These are phyloP conservation scores for Drosophila parthenogenetica DNA, from an alignment of 2,888 invertebrate genomes.

Conservation along the genomic window DNA sequence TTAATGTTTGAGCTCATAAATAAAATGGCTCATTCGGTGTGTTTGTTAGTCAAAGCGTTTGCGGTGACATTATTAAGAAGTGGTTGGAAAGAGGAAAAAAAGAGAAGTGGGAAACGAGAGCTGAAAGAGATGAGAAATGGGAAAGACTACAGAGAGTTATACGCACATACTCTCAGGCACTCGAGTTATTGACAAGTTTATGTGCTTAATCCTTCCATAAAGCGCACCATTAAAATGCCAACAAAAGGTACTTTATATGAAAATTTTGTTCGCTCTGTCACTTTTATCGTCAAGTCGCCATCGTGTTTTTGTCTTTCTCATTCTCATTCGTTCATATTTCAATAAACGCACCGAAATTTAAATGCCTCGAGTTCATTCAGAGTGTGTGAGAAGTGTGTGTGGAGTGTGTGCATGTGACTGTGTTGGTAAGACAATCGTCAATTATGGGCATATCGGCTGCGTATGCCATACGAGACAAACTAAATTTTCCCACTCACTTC, in stretches of 20 bases:
- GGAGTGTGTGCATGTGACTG: neutral
- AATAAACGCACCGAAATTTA: slow-evolving; percentile 79
- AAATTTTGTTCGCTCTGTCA: slow-evolving; percentile 70
- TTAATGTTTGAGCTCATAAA: slow-evolving; percentile 73
- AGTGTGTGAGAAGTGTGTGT: neutral
- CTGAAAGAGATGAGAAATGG: slow-evolving; percentile 1
- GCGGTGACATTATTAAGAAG: slow-evolving; percentile 77
- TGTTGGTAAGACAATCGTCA: slow-evolving; percentile 66
- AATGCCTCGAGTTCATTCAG: slow-evolving; percentile 49
- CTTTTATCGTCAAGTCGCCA: slow-evolving; percentile 62
- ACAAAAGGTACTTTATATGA: slow-evolving; percentile 82
- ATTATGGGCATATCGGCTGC: slow-evolving; percentile 70
- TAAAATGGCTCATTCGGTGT: slow-evolving; percentile 64
- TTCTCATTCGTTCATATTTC: slow-evolving; percentile 71
- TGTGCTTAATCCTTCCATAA: slow-evolving; percentile 83
- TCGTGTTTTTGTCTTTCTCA: slow-evolving; percentile 20
- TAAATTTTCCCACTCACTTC: slow-evolving; percentile 16
- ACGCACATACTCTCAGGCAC: slow-evolving; percentile 64
- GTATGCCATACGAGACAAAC: slow-evolving; percentile 45
- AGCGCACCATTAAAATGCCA: slow-evolving; percentile 82
- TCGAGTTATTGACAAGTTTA: slow-evolving; percentile 83
- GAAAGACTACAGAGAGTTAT: slow-evolving; percentile 1
- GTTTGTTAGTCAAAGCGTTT: slow-evolving; percentile 68
- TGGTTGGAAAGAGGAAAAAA: slow-evolving; percentile 33
- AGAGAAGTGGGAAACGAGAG: neutral